Percentiles rank a stretch among this genome's conserved stretches.
These are phyloP conservation scores for Acleris literana DNA, from an alignment of 2,888 invertebrate genomes.

Conservation along the genomic window DNA sequence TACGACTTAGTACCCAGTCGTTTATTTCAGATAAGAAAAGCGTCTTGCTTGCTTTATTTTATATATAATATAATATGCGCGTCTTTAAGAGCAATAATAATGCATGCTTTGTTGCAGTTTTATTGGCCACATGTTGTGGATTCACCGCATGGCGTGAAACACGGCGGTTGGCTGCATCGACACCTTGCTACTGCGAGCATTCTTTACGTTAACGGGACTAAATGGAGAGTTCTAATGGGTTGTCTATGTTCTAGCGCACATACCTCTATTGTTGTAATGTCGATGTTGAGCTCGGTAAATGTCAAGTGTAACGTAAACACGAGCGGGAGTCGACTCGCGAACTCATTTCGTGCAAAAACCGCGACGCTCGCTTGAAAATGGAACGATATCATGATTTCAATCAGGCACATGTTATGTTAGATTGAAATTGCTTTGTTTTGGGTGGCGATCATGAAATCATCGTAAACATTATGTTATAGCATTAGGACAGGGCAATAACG, in stretches of 20 bases:
- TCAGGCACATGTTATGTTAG: neutral
- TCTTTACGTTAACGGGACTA: slow-evolving; percentile 38
- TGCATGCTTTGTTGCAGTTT: neutral
- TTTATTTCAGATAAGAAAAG: no score
- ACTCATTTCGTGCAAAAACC: neutral
- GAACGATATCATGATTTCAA: neutral
- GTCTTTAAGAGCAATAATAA: neutral
- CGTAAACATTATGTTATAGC: slow-evolving; percentile 2
- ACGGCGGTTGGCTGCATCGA: slow-evolving; percentile 27
- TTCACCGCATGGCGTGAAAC: slow-evolving; percentile 47
- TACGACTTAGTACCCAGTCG: no score
- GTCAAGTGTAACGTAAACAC: neutral
- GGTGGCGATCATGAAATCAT: neutral
- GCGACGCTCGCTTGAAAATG: no score
- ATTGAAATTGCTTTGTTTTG: neutral
- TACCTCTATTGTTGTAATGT: neutral
- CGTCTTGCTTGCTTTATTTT: no score
- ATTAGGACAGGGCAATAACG: slow-evolving; percentile 15
- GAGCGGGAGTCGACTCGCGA: neutral
- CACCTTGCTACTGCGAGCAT: neutral
- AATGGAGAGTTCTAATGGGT: slow-evolving; percentile 9
- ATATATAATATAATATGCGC: no score
- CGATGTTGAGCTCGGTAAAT: neutral
- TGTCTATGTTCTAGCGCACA: neutral
- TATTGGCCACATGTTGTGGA: slow-evolving; percentile 43